Base-by-base conservation (phyloP, 2,797 vertebrate species). In the Clamator glandarius region DNA sequence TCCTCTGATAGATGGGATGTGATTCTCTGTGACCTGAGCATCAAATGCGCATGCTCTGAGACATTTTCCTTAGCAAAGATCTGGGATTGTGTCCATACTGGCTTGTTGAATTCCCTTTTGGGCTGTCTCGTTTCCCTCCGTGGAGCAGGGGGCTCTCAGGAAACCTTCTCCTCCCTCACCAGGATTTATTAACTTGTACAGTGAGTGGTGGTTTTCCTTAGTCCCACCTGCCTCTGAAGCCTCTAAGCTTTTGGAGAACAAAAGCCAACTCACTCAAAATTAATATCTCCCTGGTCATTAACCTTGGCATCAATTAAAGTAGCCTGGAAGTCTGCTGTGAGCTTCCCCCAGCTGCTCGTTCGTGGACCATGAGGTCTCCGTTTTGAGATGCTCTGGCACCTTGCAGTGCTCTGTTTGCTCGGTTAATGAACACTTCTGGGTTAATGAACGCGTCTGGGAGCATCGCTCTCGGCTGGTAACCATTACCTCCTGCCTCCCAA, bases 1-100 rank as follows among this genome's bases (percentile, higher is more conserved):
- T n/a, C n/a, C n/a, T n/a, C n/a, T n/a, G n/a, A n/a, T n/a, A n/a
- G n/a, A n/a, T n/a, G n/a, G n/a, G n/a, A 9, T 15, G 5, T 0
- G 8, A 12, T 20, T 54, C 62, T 41, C 8, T 12, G 1, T 2
- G 26, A 8, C 23, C 59, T 2, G 7, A 48, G 58, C 52, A 31
- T 26, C 9, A 29, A 46, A 9, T 0, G 1, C 6, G 8, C 10
- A 14, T 2, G 9, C 48, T 59, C 17, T 0, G 2, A n/a, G 18
- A 5, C 2, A 0, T 46, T 66, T 64, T 29, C 50, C 36, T 15
- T 2, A 1, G 16, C 1, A 0, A 16, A 50, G 8, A 3, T 6
- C 19, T 1, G 16, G 86, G 64, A 31, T 20, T 11, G 19, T 11
- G 46, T 6, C 77, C 48, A 0, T 3, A 5, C 3, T 5, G 8